phyloP scores from a whole-genome alignment of 2,888 invertebrate genomes.

The Branchellion lobata region DNA sequence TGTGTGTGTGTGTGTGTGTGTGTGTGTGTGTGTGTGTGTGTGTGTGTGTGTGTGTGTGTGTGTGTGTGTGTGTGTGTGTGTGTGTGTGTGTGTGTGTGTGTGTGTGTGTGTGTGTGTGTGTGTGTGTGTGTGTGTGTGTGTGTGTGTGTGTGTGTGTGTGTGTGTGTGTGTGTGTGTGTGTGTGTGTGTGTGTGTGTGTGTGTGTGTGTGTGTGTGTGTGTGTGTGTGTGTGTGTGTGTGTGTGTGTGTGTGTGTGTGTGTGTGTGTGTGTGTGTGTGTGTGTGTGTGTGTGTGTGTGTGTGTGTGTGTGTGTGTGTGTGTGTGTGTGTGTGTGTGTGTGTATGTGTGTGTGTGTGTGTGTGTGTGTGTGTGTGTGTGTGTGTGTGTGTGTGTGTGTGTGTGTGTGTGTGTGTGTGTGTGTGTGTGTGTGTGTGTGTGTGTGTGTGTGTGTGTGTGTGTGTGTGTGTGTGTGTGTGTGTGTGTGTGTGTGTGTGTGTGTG shows the following conservation, averaged over 20 bases:
- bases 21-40: conserved; percentile 23
- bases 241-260: conserved; percentile 12
- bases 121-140: conserved; percentile 19
- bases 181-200: too few relatives aligned
- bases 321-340: conserved; percentile 24
- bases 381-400: conserved; percentile 22
- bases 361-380: conserved; percentile 18
- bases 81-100: neutral
- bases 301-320: conserved; percentile 16
- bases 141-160: conserved; percentile 10
- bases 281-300: conserved; percentile 20
- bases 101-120: conserved; percentile 18
- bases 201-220: too few relatives aligned
- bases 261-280: conserved; percentile 20
- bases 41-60: conserved; percentile 23
- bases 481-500: neutral
- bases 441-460: neutral
- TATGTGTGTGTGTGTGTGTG: conserved; percentile 23
- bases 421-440: conserved; percentile 45
- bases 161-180: neutral
- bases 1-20: conserved; percentile 23
- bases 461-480: too few relatives aligned
- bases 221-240: too few relatives aligned
- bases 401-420: conserved; percentile 13
- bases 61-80: conserved; percentile 19